Evolutionary conservation across 1,140 invertebrate species (phyloP), one percentile per base, ranked within the genome.

Genomic region (Protaetia brevitarsis): DNA sequence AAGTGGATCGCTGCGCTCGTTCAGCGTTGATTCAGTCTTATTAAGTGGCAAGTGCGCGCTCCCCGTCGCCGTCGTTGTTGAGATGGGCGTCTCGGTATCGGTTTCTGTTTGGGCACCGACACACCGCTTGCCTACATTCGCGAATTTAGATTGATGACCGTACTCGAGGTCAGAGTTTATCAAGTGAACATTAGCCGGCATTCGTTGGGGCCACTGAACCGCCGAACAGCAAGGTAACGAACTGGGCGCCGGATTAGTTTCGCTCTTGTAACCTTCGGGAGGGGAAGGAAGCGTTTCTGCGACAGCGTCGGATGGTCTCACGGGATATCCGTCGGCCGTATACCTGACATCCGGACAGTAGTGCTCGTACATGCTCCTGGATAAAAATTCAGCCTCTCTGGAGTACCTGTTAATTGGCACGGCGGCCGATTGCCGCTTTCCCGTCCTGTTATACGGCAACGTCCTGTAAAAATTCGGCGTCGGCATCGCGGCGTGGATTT

Each of bases 301-400:
- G 41, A 23, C 66, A 80, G 19, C 10, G 71, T 74, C 41, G 79
- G 76, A 67, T 79, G 81, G 62, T 80, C 77, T 76, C 19, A 80
- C 85, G 0, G 89, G 89, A 76, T 91, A 92, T 1, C 90, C 89
- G 69, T 92, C 90, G 21, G 87, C 85, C 0, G 89, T 91, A 74
- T 91, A 91, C 68, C 90, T 82, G 6, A 91, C 84, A 71, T 89
- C 88, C 34, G 84, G 80, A 31, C 65, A 69, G 77, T 80, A 85
- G 75, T 79, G 83, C 72, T 81, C 84, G 76, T 83, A 84, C 5
- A 74, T 64, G 29, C 83, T 81, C 10, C 83, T 77, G 27, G 84
- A 82, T 8, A 88, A 76, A 70, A 88, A 88, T 75, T 89, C 87
- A 1, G 88, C 87, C 71, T 89, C 88, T 3, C 87, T 79, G 0